These are phyloP conservation scores for Lytechinus variegatus DNA, from an alignment of 35 echinoderm and acorn worm species.

Conservation along the genomic window DNA sequence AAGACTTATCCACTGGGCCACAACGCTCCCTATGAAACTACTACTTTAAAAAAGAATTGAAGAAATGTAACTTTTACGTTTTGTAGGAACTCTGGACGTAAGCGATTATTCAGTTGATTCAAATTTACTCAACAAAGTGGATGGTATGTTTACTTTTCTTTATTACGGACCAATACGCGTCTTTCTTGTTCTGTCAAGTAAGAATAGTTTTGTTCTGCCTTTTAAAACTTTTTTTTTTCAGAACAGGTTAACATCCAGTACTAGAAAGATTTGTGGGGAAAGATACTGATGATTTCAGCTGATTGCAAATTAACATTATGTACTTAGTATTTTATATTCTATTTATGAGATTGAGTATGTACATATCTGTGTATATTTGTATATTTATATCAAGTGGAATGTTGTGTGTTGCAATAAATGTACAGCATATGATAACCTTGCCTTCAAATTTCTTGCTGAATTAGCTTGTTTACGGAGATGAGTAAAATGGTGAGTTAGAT, in stretches of 20 bases:
- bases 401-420: conserved; percentile 10
- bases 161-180: too few species aligned
- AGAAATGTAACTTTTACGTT: too few species aligned
- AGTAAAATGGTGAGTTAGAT: neutral
- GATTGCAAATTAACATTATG: neutral
- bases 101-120: too few species aligned
- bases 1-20: too few species aligned
- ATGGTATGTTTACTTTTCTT: too few species aligned
- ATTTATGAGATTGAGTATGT: neutral
- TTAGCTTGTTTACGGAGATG: neutral
- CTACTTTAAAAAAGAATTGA: too few species aligned
- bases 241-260: neutral
- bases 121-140: too few species aligned
- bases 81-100: too few species aligned
- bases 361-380: neutral
- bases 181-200: too few species aligned
- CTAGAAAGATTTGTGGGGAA: neutral
- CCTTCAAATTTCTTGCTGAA: neutral
- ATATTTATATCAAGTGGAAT: conserved; percentile 15
- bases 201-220: too few species aligned
- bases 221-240: neutral
- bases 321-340: conserved; percentile 7
- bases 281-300: neutral
- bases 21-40: too few species aligned
- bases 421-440: neutral